Base-by-base conservation (phyloP, 1,140 invertebrate species). In the Tetragonula clypearis region DNA sequence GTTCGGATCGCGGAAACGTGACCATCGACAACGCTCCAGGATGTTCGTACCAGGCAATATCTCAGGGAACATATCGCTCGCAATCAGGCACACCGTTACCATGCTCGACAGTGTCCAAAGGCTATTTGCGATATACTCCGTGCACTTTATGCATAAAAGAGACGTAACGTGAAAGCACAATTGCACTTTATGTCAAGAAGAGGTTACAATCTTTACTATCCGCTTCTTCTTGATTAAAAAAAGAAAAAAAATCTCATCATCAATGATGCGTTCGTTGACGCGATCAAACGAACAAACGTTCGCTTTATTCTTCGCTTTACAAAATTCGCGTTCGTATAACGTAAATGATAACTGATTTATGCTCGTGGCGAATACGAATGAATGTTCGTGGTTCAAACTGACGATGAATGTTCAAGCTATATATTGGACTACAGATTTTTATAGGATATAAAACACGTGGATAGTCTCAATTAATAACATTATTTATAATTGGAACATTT, bases 21-120 rank as follows among this genome's bases (percentile, higher is more conserved):
- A 91, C 89, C 87, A 90, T 88, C 85, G 87, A 88, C 80, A 90
- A 90, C 87, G 89, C 87, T 91, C 72, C 85, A 85, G 90, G 90
- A 90, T 88, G 88, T 82, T 88, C 84, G 85, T 88, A 88, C 55
- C 79, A 58, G 82, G 87, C 82, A 85, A 88, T 88, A 88, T 90
- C 85, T 90, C 82, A 72, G 83, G 84, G 90, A 87, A 84, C 83
- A 89, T 91, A 91, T 90, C 89, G 90, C 84, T 88, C 88, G 90
- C 88, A 88, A 91, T 91, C 90, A 90, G 85, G 84, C 85, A 84
- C 87, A 88, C 85, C 87, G 87, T 91, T 91, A 90, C 85, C 66
- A 82, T 87, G 80, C 87, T 73, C 89, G 90, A 60, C 90, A 87
- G 85, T 91, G 90, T 88, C 90, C 87, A 90, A 91, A 88, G 90